phyloP scores from a whole-genome alignment of 2,797 vertebrate species.

The Danio albolineatus region DNA sequence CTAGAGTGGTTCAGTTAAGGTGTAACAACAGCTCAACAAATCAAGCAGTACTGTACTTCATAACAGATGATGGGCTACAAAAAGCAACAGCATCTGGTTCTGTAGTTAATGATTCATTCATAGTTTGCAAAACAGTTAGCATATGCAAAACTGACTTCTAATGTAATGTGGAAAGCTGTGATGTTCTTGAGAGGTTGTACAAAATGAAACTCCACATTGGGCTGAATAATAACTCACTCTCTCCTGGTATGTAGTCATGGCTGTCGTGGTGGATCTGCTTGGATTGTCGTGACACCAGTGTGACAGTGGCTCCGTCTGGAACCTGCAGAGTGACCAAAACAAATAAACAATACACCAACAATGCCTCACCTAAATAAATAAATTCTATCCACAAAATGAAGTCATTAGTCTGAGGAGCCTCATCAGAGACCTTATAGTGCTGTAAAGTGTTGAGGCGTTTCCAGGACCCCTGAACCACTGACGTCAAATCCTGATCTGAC shows the following conservation, averaged over 20 bases:
- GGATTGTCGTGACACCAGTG: constrained; percentile 89
- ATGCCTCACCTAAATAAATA: background rate
- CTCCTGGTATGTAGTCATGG: constrained; percentile 95
- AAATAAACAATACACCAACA: background rate
- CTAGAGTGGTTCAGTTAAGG: no score
- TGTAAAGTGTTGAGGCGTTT: constrained; percentile 95
- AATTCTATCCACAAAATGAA: background rate
- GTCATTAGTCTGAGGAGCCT: background rate
- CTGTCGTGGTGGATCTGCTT: constrained; percentile 93
- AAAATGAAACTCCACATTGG: background rate
- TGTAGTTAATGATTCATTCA: no score
- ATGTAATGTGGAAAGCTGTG: no score
- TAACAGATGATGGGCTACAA: no score
- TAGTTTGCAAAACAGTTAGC: constrained; percentile 5
- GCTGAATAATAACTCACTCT: constrained; percentile 83
- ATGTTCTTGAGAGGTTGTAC: background rate
- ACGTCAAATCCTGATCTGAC: constrained; percentile 96
- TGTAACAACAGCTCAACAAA: no score
- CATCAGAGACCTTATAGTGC: constrained; percentile 90
- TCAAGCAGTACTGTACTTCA: no score
- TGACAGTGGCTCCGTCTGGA: constrained; percentile 93
- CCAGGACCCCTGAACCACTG: constrained; percentile 93
- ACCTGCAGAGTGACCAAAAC: constrained; percentile 77
- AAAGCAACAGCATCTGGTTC: no score
- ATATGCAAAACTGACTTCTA: background rate